These are phyloP conservation scores for Charanyca ferruginea DNA, from an alignment of 2,888 invertebrate genomes.

Conservation along the genomic window DNA sequence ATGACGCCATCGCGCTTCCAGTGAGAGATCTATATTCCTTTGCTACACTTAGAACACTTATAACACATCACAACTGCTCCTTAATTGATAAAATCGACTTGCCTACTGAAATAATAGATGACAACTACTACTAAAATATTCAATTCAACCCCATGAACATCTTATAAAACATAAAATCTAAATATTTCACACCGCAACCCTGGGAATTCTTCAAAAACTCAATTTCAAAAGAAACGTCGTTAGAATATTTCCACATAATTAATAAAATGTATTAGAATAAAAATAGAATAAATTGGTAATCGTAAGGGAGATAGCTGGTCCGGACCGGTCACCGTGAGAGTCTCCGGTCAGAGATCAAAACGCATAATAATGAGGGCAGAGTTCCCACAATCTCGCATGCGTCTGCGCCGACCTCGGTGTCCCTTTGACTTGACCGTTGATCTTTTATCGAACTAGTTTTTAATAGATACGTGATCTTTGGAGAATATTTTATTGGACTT, in stretches of 20 bases:
- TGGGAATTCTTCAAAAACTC: constrained; percentile 67
- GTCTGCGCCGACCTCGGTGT: constrained; percentile 75
- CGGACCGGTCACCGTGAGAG: constrained; percentile 84
- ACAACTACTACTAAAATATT: constrained; percentile 35
- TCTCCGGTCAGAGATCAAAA: constrained; percentile 79
- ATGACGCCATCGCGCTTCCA: not conserved
- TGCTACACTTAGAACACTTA: not conserved
- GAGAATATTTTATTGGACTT: constrained; percentile 23
- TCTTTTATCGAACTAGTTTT: constrained; percentile 73
- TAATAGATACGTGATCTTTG: constrained; percentile 47
- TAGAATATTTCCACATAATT: constrained; percentile 74
- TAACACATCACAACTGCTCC: constrained; percentile 18
- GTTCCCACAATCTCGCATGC: constrained; percentile 83
- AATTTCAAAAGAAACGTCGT: constrained; percentile 68
- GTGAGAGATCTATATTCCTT: not conserved
- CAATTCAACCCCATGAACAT: constrained; percentile 39
- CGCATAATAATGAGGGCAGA: constrained; percentile 63
- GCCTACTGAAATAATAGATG: constrained; percentile 3
- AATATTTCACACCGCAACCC: constrained; percentile 60
- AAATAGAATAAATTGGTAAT: constrained; percentile 77
- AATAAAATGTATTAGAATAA: constrained; percentile 76
- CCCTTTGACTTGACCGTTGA: constrained; percentile 85
- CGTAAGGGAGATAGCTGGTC: constrained; percentile 72
- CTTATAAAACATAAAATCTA: constrained; percentile 46
- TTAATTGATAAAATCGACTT: constrained; percentile 13